Evolutionary conservation across 2,888 invertebrate genomes (phyloP).

Genomic region (Folsomia manolachei): DNA sequence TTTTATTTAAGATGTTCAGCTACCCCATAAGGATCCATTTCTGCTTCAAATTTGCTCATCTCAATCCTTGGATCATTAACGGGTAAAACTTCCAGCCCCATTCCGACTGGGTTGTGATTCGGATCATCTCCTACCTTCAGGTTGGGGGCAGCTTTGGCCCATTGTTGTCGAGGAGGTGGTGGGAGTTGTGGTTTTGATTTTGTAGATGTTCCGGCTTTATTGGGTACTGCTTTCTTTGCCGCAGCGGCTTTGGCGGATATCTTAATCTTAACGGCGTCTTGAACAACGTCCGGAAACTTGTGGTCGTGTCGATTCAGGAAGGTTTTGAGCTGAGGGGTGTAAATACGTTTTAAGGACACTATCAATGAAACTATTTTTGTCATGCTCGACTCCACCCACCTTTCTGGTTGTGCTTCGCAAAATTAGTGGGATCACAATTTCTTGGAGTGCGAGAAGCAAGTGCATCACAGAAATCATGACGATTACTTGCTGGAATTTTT

Average conservation of each 20-base stretch:
- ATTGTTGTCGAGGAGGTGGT: neutral
- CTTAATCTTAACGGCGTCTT: neutral
- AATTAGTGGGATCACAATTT: neutral
- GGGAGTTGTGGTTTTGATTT: neutral
- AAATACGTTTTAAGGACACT: too few relatives aligned
- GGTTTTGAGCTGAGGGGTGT: neutral
- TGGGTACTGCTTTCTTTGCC: neutral
- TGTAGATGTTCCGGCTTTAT: neutral
- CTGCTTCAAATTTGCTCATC: conserved; percentile 31
- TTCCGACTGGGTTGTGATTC: conserved; percentile 8
- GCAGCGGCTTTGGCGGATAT: neutral
- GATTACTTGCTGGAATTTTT: conserved; percentile 25
- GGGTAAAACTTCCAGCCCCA: neutral
- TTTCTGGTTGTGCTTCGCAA: neutral
- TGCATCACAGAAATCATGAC: conserved; percentile 20
- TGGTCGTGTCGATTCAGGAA: conserved; percentile 2
- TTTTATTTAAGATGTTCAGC: neutral
- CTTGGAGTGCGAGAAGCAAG: conserved; percentile 7
- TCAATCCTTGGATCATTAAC: conserved; percentile 21
- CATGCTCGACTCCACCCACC: neutral
- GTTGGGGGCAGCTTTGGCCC: neutral
- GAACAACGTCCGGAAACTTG: neutral
- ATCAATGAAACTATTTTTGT: too few relatives aligned
- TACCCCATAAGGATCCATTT: conserved; percentile 29
- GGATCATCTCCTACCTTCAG: too few relatives aligned